Conservation (phyloP, 2,888 invertebrate genomes). For the Ochropacha duplaris region DNA sequence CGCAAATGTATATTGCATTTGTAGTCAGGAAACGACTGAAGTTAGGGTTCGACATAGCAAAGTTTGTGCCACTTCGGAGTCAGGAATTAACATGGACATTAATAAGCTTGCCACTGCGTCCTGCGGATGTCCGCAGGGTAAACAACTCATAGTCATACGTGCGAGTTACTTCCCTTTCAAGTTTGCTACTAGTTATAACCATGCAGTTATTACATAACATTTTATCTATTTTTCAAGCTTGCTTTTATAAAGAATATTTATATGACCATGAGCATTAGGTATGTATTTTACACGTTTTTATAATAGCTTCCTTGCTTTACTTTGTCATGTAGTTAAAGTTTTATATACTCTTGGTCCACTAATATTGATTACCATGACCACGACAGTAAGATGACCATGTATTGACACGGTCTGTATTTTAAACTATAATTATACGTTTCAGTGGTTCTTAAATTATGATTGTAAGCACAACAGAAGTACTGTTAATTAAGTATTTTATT, state of each 20-base stretch:
- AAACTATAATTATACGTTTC: too few relatives aligned
- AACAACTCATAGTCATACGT: conserved; percentile 15
- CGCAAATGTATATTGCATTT: conserved; percentile 24
- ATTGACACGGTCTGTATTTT: too few relatives aligned
- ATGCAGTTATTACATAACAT: background rate
- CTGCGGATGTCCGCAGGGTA: conserved; percentile 21
- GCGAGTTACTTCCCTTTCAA: conserved; percentile 13
- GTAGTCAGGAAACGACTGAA: conserved; percentile 7
- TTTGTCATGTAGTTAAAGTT: too few relatives aligned
- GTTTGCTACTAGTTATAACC: background rate
- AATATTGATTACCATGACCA: too few relatives aligned
- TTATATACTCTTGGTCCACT: too few relatives aligned
- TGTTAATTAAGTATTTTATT: conserved; percentile 1
- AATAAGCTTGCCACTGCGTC: conserved; percentile 32
- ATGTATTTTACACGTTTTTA: background rate
- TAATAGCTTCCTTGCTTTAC: too few relatives aligned
- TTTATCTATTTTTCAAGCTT: background rate
- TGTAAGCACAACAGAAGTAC: background rate
- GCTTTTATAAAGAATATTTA: background rate
- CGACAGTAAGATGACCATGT: too few relatives aligned
- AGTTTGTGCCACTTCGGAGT: conserved; percentile 21
- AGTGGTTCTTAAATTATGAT: background rate
- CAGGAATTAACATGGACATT: conserved; percentile 47
- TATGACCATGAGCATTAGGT: background rate
- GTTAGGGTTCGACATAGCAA: conserved; percentile 16